These are phyloP conservation scores for Sapayoa aenigma DNA, from an alignment of 2,113 vertebrate genomes.

Conservation along the genomic window DNA sequence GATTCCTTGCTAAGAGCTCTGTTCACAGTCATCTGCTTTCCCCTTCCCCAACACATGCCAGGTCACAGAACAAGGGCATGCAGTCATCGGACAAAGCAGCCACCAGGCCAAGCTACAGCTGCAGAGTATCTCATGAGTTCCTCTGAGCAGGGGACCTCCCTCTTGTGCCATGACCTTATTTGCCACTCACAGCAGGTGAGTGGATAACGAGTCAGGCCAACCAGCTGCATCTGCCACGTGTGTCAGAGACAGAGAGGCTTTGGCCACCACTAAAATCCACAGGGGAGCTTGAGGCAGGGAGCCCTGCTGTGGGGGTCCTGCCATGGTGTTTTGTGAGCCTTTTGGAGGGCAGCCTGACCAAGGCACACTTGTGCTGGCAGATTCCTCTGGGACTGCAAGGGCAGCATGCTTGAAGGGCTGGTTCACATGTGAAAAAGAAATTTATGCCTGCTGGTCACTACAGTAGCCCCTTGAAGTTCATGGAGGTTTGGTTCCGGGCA, in stretches of 20 bases:
- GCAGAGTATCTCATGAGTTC: not conserved
- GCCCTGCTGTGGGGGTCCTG: not conserved
- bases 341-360: not conserved
- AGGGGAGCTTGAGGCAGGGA: not conserved
- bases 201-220: not conserved
- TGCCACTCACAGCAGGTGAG: not conserved
- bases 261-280: not conserved
- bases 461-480: too few species aligned
- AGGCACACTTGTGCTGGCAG: not conserved
- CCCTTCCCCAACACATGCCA: not conserved
- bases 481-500: too few species aligned
- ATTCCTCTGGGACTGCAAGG: not conserved
- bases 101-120: not conserved
- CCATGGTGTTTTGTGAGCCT: not conserved
- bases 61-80: not conserved
- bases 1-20: not conserved
- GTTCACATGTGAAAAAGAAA: too few species aligned
- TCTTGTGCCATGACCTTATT: rapidly evolving
- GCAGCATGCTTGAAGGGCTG: not conserved
- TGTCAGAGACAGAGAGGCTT: not conserved
- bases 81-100: not conserved
- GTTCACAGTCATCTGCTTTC: not conserved
- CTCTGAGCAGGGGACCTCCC: not conserved
- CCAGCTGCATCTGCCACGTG: not conserved
- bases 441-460: not conserved